Evolutionary conservation across 2,797 vertebrate genomes (phyloP).

Genomic region (Peromyscus melanophrys): DNA sequence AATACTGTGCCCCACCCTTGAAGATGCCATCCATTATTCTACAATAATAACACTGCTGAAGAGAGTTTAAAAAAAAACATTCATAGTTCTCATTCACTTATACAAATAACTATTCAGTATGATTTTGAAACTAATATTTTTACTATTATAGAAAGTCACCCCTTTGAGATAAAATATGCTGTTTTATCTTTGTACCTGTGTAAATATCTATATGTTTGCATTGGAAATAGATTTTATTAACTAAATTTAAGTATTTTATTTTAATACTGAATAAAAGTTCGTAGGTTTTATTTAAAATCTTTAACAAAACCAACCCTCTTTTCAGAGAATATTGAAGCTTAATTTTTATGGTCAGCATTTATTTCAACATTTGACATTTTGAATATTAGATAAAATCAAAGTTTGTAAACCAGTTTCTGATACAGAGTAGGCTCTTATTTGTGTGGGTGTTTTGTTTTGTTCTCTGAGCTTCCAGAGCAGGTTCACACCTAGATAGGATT

Average conservation of each 20-base stretch:
- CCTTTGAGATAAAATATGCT: conserved; percentile 27
- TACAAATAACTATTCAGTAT: not conserved
- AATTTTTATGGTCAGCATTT: not conserved
- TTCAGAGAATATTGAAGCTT: not conserved
- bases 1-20: not conserved
- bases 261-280: conserved; percentile 53
- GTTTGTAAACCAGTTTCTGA: conserved; percentile 5
- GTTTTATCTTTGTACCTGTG: conserved; percentile 14
- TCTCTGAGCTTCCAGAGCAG: not conserved
- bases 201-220: not conserved
- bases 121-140: conserved; percentile 15
- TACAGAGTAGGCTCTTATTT: conserved; percentile 18
- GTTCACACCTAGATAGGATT: not conserved
- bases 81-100: not conserved
- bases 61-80: not conserved
- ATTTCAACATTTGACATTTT: conserved; percentile 44
- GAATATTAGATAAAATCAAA: not conserved
- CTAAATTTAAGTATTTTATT: conserved; percentile 35
- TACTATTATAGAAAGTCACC: conserved; percentile 36
- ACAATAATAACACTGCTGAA: not conserved
- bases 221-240: conserved; percentile 57
- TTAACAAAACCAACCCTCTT: conserved; percentile 17
- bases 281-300: conserved; percentile 18
- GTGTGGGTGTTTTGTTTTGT: conserved; percentile 6
- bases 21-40: not conserved